Evolutionary conservation across 1,140 invertebrate genomes (phyloP), one percentile per base, ranked within the genome.

Genomic region (Meteorus sp.): DNA sequence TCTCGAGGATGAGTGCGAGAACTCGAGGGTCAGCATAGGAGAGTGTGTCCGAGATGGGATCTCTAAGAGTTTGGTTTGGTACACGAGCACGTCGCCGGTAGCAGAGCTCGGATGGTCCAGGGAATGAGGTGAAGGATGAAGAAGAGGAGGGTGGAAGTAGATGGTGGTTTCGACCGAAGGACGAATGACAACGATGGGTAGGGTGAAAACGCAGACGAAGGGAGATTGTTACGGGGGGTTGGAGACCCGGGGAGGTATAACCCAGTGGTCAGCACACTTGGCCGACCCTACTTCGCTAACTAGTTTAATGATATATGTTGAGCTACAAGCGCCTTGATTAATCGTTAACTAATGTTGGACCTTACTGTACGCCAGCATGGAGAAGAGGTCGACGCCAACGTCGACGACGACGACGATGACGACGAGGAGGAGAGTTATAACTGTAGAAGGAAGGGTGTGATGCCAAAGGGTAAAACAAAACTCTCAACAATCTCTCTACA

Each of bases 271-370:
- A 79, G 78, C 78, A 80, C 78, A 80, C 78, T 79, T 80, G 78
- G 74, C 71, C 74, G 73, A 79, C 77, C 78, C 78, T 80, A 80
- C 77, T 79, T 80, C 75, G 78, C 77, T 79, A 80, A 79, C 78
- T 78, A 80, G 78, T 80, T 80, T 80, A 79, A 79, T 80, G 78
- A 79, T 80, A 80, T 80, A 80, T 80, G 76, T 80, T 78, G 77
- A 80, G 74, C 76, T 78, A 79, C 77, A 79, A 78, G 76, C 77
- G 75, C 78, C 76, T 79, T 78, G 77, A 80, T 80, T 80, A 80
- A 80, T 80, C 77, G 78, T 80, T 80, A 80, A 80, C 77, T 79
- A 80, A 80, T 80, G 76, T 78, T 78, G 77, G 74, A 79, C 74
- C 76, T 77, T 73, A 71, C 77, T 74, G 76, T 72, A 72, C 68